Conservation (phyloP, 1,140 invertebrate species). For the Penaeus japonicus region DNA sequence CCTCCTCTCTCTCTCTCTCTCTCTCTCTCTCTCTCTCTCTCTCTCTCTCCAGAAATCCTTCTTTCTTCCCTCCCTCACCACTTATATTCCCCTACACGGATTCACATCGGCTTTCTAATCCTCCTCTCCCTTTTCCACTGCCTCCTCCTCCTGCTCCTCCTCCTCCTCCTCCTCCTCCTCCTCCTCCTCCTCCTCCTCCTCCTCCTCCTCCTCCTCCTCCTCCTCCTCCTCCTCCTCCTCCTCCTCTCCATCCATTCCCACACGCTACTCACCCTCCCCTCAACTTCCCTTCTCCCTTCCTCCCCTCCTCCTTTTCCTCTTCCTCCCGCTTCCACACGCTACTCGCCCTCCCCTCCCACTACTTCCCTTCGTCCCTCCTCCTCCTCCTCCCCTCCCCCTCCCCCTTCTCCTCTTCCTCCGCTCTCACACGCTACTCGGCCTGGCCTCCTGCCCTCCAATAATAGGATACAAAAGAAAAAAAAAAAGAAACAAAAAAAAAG, state of each 20-base stretch:
- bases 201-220: neutral
- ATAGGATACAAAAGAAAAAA: too few relatives aligned
- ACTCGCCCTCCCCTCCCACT: too few relatives aligned
- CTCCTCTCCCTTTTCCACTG: neutral
- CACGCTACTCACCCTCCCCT: neutral
- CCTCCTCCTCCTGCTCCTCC: neutral
- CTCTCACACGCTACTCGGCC: too few relatives aligned
- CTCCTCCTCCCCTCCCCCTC: too few relatives aligned
- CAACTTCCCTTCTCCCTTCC: neutral
- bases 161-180: neutral
- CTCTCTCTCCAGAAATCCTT: neutral
- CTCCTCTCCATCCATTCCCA: neutral
- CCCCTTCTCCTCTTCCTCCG: too few relatives aligned
- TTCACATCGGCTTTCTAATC: neutral
- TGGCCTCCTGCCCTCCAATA: too few relatives aligned
- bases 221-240: neutral
- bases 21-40: neutral
- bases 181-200: neutral
- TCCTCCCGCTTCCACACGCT: too few relatives aligned
- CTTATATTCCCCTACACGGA: too few relatives aligned
- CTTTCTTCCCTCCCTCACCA: neutral
- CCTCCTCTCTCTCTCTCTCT: neutral
- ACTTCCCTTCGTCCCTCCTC: too few relatives aligned
- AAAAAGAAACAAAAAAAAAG: too few relatives aligned
- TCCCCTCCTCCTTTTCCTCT: neutral